Evolutionary conservation across 2,797 vertebrate species (phyloP).

Genomic region (Eulemur mongoz): DNA sequence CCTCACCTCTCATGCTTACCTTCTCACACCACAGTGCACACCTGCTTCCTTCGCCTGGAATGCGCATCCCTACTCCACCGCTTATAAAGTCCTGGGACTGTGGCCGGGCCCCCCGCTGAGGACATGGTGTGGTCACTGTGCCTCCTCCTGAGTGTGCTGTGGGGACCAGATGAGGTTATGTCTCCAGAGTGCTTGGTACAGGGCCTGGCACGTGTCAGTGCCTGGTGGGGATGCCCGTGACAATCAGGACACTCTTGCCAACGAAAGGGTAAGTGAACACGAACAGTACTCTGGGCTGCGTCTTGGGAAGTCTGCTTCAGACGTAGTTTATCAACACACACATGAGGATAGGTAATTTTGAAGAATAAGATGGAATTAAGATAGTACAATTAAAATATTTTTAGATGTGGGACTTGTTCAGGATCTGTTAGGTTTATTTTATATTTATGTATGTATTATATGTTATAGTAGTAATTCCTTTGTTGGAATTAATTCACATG

Average conservation of each 20-base stretch:
- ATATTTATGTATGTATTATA: too few species aligned
- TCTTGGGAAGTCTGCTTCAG: too few species aligned
- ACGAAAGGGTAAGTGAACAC: background rate
- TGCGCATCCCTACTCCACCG: rapidly evolving
- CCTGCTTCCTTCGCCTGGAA: background rate
- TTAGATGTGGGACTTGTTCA: background rate
- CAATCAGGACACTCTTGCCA: too few species aligned
- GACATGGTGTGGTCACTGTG: background rate
- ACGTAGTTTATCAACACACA: background rate
- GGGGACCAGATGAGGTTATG: background rate
- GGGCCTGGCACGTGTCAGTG: background rate
- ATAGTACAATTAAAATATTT: background rate
- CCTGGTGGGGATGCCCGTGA: background rate
- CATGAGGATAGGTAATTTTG: rapidly evolving
- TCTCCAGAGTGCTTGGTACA: background rate
- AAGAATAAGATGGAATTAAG: background rate
- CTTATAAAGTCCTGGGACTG: background rate
- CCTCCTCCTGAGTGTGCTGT: background rate
- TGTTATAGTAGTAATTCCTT: background rate
- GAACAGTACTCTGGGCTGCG: rapidly evolving
- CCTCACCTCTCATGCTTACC: background rate
- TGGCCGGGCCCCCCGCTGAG: background rate
- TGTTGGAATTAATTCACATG: background rate
- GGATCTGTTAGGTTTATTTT: background rate
- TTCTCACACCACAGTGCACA: too few species aligned